Conservation (phyloP, 2,113 vertebrate genomes). For the Sprattus sprattus region DNA sequence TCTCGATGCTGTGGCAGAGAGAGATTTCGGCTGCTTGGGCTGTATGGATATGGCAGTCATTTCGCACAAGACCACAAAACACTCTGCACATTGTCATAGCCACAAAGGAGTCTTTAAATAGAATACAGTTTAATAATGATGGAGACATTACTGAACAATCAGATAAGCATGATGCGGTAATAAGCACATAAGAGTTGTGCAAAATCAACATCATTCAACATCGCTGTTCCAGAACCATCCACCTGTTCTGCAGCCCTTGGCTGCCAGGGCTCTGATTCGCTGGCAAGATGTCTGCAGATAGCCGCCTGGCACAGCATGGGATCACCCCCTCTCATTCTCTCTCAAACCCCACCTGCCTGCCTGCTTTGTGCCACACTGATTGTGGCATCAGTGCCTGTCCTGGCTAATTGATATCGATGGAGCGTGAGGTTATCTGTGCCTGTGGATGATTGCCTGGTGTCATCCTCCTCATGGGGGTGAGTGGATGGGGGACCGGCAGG, state of each 20-base stretch:
- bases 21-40: background rate
- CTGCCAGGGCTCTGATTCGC: background rate
- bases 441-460: constrained; percentile 67
- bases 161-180: background rate
- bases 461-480: constrained; percentile 61
- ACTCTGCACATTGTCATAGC: background rate
- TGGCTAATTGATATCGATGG: constrained; percentile 69
- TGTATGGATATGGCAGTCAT: background rate
- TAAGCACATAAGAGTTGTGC: background rate
- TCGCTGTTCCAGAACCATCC: background rate
- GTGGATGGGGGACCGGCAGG: constrained; percentile 57
- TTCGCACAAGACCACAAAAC: too few species aligned
- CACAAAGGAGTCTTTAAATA: background rate
- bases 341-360: constrained; percentile 5
- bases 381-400: constrained; percentile 59
- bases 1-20: background rate
- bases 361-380: constrained; percentile 43
- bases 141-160: too few species aligned
- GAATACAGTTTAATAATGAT: too few species aligned
- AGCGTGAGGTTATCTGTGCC: constrained; percentile 65
- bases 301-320: background rate
- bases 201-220: background rate
- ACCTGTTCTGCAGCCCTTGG: background rate
- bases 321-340: background rate
- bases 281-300: background rate